Evolutionary conservation across 2,797 vertebrate genomes (phyloP).

Genomic region (Clarias pachynema): DNA sequence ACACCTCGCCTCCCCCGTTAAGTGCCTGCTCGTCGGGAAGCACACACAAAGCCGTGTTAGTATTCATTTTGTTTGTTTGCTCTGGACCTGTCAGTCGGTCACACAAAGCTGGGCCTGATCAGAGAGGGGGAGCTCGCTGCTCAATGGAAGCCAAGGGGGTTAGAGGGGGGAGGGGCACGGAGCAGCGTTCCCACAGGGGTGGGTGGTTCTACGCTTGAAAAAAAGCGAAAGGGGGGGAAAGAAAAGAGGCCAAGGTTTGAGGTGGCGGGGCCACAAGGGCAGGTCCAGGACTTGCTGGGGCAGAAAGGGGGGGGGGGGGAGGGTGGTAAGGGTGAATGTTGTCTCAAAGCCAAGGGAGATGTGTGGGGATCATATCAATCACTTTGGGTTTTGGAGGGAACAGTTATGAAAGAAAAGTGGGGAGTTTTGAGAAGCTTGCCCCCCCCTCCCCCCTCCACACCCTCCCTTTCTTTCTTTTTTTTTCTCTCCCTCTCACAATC

Average conservation of each 20-base stretch:
- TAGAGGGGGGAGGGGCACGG: slow-evolving; percentile 60
- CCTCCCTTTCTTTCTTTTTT: slow-evolving; percentile 42
- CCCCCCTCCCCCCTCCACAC: slow-evolving; percentile 65
- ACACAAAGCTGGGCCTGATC: slow-evolving; percentile 73
- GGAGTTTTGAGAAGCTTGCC: slow-evolving; percentile 66
- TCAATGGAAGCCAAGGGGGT: slow-evolving; percentile 84
- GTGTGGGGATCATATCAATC: slow-evolving; percentile 75
- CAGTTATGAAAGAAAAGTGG: slow-evolving; percentile 65
- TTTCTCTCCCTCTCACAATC: slow-evolving; percentile 3
- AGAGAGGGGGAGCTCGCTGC: slow-evolving; percentile 71
- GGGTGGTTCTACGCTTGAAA: slow-evolving; percentile 62
- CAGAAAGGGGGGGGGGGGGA: slow-evolving; percentile 58
- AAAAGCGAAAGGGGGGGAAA: slow-evolving; percentile 33
- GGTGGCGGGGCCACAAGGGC: slow-evolving; percentile 75
- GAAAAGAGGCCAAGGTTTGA: slow-evolving; percentile 55
- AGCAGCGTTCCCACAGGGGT: slow-evolving; percentile 73
- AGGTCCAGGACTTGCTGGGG: slow-evolving; percentile 66
- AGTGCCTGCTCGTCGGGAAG: slow-evolving; percentile 68
- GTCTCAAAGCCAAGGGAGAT: slow-evolving; percentile 77
- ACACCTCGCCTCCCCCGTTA: slow-evolving; percentile 58
- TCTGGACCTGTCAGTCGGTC: slow-evolving; percentile 84
- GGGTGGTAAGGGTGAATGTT: slow-evolving; percentile 61
- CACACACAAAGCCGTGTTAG: slow-evolving; percentile 76
- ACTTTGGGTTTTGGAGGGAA: slow-evolving; percentile 75
- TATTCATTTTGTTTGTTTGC: slow-evolving; percentile 91